Evolutionary conservation across 2,113 vertebrate species (phyloP).

Genomic region (Gavialis gangeticus): DNA sequence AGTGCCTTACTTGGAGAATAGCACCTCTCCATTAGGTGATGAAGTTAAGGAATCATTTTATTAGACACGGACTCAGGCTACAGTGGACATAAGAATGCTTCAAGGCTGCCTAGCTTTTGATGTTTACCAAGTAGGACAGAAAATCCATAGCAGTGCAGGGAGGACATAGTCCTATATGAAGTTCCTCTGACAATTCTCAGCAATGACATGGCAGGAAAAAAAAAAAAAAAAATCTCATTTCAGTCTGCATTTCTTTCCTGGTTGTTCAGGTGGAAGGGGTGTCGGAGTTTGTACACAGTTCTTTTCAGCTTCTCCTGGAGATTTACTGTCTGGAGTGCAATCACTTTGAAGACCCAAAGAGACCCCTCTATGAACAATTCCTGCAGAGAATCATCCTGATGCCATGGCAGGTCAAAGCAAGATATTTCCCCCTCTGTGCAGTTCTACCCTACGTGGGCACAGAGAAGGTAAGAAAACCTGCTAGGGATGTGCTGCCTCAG

Average conservation of each 20-base stretch:
- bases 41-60: not conserved
- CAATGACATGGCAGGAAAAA: fast-evolving
- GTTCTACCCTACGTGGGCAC: constrained; percentile 85
- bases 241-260: not conserved
- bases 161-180: not conserved
- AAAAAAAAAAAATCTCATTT: fast-evolving
- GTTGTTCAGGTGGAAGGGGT: constrained; percentile 85
- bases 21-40: not conserved
- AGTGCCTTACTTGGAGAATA: not conserved
- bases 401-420: constrained; percentile 88
- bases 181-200: not conserved
- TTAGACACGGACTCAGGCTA: not conserved
- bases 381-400: constrained; percentile 79
- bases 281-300: constrained; percentile 80
- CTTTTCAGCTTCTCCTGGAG: constrained; percentile 84
- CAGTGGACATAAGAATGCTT: not conserved
- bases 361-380: constrained; percentile 74
- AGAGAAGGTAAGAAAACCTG: constrained; percentile 75
- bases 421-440: constrained; percentile 84
- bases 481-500: not conserved
- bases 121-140: not conserved
- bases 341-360: constrained; percentile 75
- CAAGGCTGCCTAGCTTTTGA: fast-evolving
- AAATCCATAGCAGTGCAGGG: fast-evolving
- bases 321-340: constrained; percentile 85